Base-by-base conservation (phyloP, 2,888 invertebrate species). In the Folsomia manolachei region DNA sequence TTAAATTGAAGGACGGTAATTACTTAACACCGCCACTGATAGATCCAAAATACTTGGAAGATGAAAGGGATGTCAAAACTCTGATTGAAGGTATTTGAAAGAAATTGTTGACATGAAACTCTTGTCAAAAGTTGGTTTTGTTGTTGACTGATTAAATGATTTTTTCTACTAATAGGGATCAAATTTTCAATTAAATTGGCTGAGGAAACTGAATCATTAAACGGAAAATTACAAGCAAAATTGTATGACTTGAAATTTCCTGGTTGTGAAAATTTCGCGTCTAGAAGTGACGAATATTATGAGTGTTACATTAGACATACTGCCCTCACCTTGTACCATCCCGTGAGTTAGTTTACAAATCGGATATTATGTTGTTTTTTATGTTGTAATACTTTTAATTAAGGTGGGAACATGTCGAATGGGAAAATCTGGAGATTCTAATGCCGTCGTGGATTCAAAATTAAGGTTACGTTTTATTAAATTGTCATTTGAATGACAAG, bases 71-170 rank as follows among this genome's bases (percentile, higher is more conserved):
- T 70, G 62, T 78, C 2, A 69, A 75, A n/a, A 71, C 71, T 11
- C 53, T 80, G 1, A 56, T 77, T 18, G 80, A 80, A 70, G 75
- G 80, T 78, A n/a, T n/a, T n/a, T n/a, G n/a, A n/a, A n/a, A n/a
- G n/a, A 51, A 25, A n/a, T 18, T n/a, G 1, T 51, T 70, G 14
- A 51, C 18, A 23, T 63, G 19, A 63, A 63, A 24, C 11, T n/a
- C n/a, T n/a, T n/a, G n/a, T n/a, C n/a, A n/a, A n/a, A n/a, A n/a
- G n/a, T n/a, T n/a, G n/a, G n/a, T n/a, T n/a, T n/a, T n/a, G n/a
- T n/a, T n/a, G n/a, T n/a, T n/a, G n/a, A n/a, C n/a, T n/a, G n/a
- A n/a, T n/a, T n/a, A n/a, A n/a, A n/a, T n/a, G n/a, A n/a, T n/a
- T n/a, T n/a, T n/a, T n/a, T n/a, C n/a, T n/a, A n/a, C n/a, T n/a